These are phyloP conservation scores for Setipinna tenuifilis DNA, from an alignment of 2,797 vertebrate genomes.

Conservation along the genomic window DNA sequence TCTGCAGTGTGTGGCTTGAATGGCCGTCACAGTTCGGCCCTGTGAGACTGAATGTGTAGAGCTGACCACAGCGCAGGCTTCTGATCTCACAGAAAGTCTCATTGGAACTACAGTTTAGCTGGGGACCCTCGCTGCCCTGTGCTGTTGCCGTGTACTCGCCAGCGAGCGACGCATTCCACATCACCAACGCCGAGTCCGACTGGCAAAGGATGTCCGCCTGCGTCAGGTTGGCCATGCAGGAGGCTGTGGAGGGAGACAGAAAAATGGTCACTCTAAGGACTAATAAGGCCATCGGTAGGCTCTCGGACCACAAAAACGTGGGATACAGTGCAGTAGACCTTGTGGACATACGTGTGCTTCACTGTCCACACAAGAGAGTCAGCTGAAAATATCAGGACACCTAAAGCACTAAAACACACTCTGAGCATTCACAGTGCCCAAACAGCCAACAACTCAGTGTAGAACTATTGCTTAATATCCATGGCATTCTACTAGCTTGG, in stretches of 20 bases:
- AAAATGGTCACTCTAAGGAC: not conserved
- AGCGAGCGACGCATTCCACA: constrained; percentile 44
- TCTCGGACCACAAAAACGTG: too few relatives aligned
- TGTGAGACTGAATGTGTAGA: constrained; percentile 65
- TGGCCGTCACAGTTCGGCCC: constrained; percentile 60
- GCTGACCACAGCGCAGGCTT: constrained; percentile 66
- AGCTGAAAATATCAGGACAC: too few relatives aligned
- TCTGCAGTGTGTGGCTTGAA: constrained; percentile 46
- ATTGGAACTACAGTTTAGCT: constrained; percentile 58
- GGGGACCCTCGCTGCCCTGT: constrained; percentile 45
- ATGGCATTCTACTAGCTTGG: too few relatives aligned
- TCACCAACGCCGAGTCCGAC: constrained; percentile 38
- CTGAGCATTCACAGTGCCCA: too few relatives aligned
- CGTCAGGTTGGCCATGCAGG: constrained; percentile 40
- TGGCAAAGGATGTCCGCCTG: constrained; percentile 45
- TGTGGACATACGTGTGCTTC: too few relatives aligned
- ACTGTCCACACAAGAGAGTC: too few relatives aligned
- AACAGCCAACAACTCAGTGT: too few relatives aligned
- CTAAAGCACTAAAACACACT: too few relatives aligned
- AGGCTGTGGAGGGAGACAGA: constrained; percentile 43
- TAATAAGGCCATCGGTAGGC: too few relatives aligned
- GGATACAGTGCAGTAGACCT: too few relatives aligned
- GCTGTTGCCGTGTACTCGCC: constrained; percentile 42
- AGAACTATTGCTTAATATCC: too few relatives aligned
- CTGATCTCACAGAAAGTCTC: constrained; percentile 62